phyloP scores from a whole-genome alignment of 1,140 invertebrate genomes.

The Pararge aegeria region DNA sequence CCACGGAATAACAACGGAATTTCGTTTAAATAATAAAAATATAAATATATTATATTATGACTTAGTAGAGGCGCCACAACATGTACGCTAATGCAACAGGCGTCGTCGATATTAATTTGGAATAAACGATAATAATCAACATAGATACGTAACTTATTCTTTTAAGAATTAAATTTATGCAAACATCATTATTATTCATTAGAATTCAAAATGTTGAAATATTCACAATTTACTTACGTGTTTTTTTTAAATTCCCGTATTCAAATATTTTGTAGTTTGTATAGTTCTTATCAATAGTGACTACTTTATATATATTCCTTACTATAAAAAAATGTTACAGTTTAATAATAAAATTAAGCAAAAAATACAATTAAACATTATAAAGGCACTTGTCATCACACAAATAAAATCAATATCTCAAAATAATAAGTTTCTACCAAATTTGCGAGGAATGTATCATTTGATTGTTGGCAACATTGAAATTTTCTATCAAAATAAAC shows the following conservation, averaged over 20 bases:
- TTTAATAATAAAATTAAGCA: background rate
- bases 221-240: background rate
- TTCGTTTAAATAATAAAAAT: background rate
- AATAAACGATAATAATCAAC: background rate
- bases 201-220: background rate
- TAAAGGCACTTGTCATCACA: constrained; percentile 13
- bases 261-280: background rate
- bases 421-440: background rate
- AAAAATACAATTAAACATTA: background rate
- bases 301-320: background rate
- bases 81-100: background rate
- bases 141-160: too few species aligned
- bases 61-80: background rate
- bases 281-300: constrained; percentile 2
- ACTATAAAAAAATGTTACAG: background rate
- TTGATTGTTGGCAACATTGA: constrained; percentile 1
- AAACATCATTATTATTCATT: background rate
- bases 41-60: background rate
- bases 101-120: background rate
- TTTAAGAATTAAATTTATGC: too few species aligned
- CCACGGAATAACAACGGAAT: background rate
- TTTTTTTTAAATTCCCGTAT: background rate
- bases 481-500: background rate
- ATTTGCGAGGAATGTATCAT: background rate
- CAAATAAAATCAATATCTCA: constrained; percentile 1